Evolutionary conservation across 2,797 vertebrate genomes (phyloP).

Genomic region (Pseudocheirus occidentalis): DNA sequence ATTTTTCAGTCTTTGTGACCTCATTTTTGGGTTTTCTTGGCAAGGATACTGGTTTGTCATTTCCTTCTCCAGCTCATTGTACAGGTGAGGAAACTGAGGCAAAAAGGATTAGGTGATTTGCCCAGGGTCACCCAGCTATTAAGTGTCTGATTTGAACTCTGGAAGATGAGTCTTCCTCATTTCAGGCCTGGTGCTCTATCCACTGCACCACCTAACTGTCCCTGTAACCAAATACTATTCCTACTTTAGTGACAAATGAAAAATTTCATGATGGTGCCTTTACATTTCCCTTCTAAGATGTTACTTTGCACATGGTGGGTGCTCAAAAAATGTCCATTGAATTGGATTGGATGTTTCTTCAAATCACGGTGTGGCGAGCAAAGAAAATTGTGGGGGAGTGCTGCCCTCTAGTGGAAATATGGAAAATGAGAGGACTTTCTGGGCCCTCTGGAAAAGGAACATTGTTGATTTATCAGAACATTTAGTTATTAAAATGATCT

Average conservation of each 20-base stretch:
- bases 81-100: background rate
- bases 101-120: background rate
- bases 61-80: background rate
- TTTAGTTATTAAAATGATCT: background rate
- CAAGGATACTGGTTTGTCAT: background rate
- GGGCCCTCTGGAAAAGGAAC: background rate
- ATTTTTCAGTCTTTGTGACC: background rate
- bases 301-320: background rate
- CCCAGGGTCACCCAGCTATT: background rate
- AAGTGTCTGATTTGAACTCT: background rate
- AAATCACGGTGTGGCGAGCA: background rate
- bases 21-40: background rate
- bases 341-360: background rate
- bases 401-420: background rate
- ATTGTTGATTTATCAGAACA: background rate
- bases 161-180: background rate
- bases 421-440: background rate
- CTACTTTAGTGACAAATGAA: background rate
- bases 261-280: background rate
- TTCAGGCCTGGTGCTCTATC: background rate
- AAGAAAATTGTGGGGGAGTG: background rate
- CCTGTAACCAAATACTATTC: background rate
- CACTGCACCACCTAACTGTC: background rate
- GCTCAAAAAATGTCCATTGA: background rate
- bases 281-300: background rate